Conservation (phyloP, 2,797 vertebrate species). For the Peromyscus aztecus region DNA sequence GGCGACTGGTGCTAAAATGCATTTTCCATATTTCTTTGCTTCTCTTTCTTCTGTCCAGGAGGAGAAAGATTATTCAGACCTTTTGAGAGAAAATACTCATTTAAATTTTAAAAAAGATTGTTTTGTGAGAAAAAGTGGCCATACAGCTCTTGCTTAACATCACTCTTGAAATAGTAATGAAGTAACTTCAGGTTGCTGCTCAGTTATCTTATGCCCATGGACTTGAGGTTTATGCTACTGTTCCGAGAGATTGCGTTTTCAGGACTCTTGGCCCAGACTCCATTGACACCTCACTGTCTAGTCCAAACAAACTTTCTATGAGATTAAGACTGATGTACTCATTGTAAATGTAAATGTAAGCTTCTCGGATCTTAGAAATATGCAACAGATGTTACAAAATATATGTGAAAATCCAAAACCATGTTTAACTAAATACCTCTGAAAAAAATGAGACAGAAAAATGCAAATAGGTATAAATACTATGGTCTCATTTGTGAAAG, state of each 20-base stretch:
- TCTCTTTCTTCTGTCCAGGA: not conserved
- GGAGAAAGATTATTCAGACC: conserved; percentile 38
- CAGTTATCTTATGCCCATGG: not conserved
- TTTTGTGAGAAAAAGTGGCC: not conserved
- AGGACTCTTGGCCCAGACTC: not conserved
- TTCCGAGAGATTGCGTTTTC: not conserved
- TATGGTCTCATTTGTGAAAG: conserved; percentile 23
- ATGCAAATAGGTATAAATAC: conserved; percentile 37
- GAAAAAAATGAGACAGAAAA: conserved; percentile 31
- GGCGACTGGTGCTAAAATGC: not conserved
- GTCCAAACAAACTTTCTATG: conserved; percentile 39
- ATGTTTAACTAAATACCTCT: conserved; percentile 47
- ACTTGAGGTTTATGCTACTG: not conserved
- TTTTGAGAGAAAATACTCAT: conserved; percentile 54
- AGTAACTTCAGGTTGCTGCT: not conserved
- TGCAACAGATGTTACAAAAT: conserved; percentile 76
- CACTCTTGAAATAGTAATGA: not conserved
- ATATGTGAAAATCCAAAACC: conserved; percentile 72
- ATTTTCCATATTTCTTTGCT: not conserved
- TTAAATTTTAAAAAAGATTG: not conserved
- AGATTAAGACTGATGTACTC: conserved; percentile 66
- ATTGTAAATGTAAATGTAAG: conserved; percentile 63
- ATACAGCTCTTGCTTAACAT: not conserved
- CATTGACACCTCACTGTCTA: conserved; percentile 2
- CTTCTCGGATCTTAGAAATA: conserved; percentile 73